Conservation (phyloP, 2,797 vertebrate genomes). For the Periparus ater region DNA sequence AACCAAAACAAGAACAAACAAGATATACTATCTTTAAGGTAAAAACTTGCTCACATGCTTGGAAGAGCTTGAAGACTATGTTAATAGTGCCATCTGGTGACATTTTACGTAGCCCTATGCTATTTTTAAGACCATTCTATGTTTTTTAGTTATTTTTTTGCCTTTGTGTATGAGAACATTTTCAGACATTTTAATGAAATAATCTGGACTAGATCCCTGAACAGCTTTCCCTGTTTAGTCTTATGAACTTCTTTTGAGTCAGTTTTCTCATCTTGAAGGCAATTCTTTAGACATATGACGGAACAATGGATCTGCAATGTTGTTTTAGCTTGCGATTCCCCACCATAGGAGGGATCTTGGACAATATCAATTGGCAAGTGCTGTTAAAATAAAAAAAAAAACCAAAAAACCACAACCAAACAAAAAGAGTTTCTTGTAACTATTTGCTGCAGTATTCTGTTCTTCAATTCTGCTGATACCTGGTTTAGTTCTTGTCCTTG, state of each 20-base stretch:
- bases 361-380: not conserved
- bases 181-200: not conserved
- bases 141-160: not conserved
- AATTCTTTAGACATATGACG: not conserved
- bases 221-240: not conserved
- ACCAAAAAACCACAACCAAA: fast-evolving
- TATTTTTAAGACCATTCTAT: not conserved
- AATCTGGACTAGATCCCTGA: not conserved
- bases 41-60: not conserved
- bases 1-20: not conserved
- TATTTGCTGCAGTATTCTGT: not conserved
- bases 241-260: not conserved
- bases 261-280: not conserved
- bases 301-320: not conserved
- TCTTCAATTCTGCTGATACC: not conserved
- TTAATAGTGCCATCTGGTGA: slow-evolving; percentile 63
- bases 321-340: not conserved
- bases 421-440: not conserved
- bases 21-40: not conserved
- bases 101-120: not conserved
- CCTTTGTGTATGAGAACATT: not conserved
- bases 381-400: not conserved
- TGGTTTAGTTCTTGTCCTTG: not conserved
- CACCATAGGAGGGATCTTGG: not conserved
- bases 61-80: not conserved